phyloP scores from a whole-genome alignment of 2,888 invertebrate species.

The Pristionchus entomophagus region DNA sequence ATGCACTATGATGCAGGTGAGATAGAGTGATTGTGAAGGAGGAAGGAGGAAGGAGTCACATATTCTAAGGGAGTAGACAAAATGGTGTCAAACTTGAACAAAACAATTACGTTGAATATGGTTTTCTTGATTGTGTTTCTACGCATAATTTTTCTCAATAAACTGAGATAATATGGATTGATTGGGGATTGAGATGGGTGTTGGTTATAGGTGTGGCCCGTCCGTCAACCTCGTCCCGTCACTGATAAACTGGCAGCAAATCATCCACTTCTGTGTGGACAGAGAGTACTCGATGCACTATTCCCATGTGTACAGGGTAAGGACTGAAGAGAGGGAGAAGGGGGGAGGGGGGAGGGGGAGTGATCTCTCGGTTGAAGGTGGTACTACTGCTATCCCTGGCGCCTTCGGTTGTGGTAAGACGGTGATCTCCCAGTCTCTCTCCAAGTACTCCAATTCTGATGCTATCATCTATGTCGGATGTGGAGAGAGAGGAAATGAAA shows the following conservation, averaged over 20 bases:
- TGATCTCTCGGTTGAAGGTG: not conserved
- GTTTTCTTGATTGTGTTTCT: too few relatives aligned
- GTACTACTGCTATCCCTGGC: conserved; percentile 84
- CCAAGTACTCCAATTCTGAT: conserved; percentile 98
- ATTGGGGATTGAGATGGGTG: not conserved
- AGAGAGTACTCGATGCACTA: conserved; percentile 94
- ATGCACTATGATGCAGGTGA: conserved; percentile 90
- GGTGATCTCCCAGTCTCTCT: conserved; percentile 97
- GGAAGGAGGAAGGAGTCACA: too few relatives aligned
- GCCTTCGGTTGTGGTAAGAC: conserved; percentile 99
- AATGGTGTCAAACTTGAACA: too few relatives aligned
- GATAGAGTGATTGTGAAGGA: too few relatives aligned
- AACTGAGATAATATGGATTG: too few relatives aligned
- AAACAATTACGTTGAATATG: too few relatives aligned
- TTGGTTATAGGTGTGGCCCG: conserved; percentile 87
- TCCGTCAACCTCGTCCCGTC: conserved; percentile 93
- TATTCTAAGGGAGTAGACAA: too few relatives aligned
- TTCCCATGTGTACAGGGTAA: conserved; percentile 85
- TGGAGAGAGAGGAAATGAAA: conserved; percentile 99
- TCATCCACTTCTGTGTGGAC: conserved; percentile 95
- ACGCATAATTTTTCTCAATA: too few relatives aligned
- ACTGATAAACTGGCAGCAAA: conserved; percentile 98
- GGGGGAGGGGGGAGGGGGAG: not conserved
- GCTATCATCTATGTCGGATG: conserved; percentile 99
- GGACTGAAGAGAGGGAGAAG: not conserved